phyloP scores from a whole-genome alignment of 1,140 invertebrate genomes.

The Trichoplusia ni region DNA sequence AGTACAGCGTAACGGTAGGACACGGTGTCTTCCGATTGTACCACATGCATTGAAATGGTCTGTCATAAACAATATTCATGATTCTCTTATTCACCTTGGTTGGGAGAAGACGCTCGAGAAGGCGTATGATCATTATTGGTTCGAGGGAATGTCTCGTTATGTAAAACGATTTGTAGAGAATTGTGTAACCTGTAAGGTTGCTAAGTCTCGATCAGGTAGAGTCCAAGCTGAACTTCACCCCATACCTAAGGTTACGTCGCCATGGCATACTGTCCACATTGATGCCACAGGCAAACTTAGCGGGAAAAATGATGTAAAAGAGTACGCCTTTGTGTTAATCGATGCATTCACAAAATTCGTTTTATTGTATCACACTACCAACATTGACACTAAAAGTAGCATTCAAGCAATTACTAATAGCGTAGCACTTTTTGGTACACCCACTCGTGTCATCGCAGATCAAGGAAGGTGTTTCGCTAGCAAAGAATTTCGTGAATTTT shows the following conservation, averaged over 20 bases:
- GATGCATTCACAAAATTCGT: constrained; percentile 40
- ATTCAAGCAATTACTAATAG: neutral
- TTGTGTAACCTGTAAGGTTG: constrained; percentile 20
- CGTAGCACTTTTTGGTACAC: constrained; percentile 48
- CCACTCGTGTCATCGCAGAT: constrained; percentile 50
- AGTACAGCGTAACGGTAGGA: constrained; percentile 3
- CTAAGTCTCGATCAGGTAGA: constrained; percentile 21
- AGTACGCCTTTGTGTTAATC: constrained; percentile 30
- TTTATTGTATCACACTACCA: neutral
- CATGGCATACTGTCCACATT: constrained; percentile 33
- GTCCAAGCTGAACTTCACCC: constrained; percentile 26
- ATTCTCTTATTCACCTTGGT: constrained; percentile 25
- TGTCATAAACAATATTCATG: constrained; percentile 22
- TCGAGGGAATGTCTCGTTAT: constrained; percentile 15
- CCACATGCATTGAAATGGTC: constrained; percentile 11
- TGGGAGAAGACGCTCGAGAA: constrained; percentile 34
- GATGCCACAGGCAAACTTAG: constrained; percentile 24
- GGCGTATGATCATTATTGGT: constrained; percentile 25
- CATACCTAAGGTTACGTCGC: constrained; percentile 24
- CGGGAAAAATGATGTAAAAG: constrained; percentile 31
- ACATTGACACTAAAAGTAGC: neutral
- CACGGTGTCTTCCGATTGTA: neutral
- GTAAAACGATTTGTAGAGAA: constrained; percentile 28
- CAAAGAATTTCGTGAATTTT: constrained; percentile 52
- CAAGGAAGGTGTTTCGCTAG: constrained; percentile 54